phyloP scores from a whole-genome alignment of 1,140 invertebrate species.

The Caenorhabditis tropicalis region DNA sequence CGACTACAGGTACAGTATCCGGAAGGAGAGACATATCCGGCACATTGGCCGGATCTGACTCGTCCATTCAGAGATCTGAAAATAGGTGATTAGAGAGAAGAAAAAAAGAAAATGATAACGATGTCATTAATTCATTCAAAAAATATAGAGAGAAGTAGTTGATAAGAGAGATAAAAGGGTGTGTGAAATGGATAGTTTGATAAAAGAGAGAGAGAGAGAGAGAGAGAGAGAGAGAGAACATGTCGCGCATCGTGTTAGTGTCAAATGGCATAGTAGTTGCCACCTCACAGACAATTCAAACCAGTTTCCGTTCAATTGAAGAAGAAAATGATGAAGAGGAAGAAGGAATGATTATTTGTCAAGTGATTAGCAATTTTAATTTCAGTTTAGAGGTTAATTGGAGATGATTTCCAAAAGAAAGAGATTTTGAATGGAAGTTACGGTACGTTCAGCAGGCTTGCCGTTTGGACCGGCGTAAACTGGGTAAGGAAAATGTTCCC shows the following conservation, averaged over 20 bases:
- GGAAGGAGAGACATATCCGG: constrained; percentile 7
- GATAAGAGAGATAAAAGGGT: neutral
- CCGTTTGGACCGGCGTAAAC: no score
- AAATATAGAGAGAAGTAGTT: neutral
- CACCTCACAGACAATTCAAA: neutral
- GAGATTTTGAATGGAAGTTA: no score
- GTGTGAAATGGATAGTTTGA: neutral
- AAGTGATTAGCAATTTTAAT: neutral
- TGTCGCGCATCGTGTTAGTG: constrained; percentile 27
- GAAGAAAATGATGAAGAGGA: neutral
- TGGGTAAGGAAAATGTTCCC: no score
- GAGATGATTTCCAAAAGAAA: no score
- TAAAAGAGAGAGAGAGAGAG: neutral
- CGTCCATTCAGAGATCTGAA: neutral
- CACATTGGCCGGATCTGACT: constrained; percentile 1
- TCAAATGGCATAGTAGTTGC: neutral
- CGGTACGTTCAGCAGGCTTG: no score
- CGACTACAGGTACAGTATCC: neutral
- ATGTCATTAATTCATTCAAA: neutral
- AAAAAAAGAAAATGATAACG: neutral
- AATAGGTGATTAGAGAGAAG: neutral
- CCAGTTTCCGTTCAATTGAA: neutral
- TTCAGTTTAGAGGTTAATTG: neutral
- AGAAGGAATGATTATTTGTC: neutral
- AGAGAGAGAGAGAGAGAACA: neutral